Evolutionary conservation across 2,797 vertebrate species (phyloP), one percentile per base, ranked within the genome.

Genomic region (Euthynnus affinis): DNA sequence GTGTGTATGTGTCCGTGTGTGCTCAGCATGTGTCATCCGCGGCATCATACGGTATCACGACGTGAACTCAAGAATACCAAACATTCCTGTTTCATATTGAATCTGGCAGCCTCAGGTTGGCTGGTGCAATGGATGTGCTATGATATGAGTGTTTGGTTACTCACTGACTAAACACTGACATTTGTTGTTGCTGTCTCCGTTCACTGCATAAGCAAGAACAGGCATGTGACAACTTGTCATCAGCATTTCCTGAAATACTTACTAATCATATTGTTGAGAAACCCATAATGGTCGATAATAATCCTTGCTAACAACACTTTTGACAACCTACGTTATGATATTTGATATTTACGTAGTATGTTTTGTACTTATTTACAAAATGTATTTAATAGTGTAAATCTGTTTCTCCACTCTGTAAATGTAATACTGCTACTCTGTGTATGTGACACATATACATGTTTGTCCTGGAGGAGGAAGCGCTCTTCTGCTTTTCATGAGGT

Each of bases 51-150:
- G 9, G 34, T 8, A 37, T 37, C 27, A 29, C 88, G 81, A 87
- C 83, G 81, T 90, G 87, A 88, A 78, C 61, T 57, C 67, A 73
- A 64, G 74, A 88, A 92, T 89, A 62, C 87, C 84, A 87, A 91
- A 81, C 82, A 88, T 91, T 88, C 85, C 70, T 86, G 48, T 34
- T 76, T 78, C 63, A 62, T 73, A 58, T 55, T 71, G 78, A 70
- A 76, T 72, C 64, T 78, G 83, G 76, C 86, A 76, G 81, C 57
- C 37, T 1, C 25, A 58, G 44, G 58, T 83, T 64, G 69, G 67
- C 76, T 49, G 78, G n/a, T 34, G 69, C n/a, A 2, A 18, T 68
- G 25, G 71, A 76, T 80, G 67, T 32, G 75, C 85, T 70, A 0
- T 12, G 74, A 82, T 57, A 62, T 55, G 77, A 80, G 29, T 44